Percentiles rank a stretch among this genome's conserved stretches.
Evolutionary conservation across 2,888 invertebrate genomes (phyloP).

Genomic region (Mantis religiosa): DNA sequence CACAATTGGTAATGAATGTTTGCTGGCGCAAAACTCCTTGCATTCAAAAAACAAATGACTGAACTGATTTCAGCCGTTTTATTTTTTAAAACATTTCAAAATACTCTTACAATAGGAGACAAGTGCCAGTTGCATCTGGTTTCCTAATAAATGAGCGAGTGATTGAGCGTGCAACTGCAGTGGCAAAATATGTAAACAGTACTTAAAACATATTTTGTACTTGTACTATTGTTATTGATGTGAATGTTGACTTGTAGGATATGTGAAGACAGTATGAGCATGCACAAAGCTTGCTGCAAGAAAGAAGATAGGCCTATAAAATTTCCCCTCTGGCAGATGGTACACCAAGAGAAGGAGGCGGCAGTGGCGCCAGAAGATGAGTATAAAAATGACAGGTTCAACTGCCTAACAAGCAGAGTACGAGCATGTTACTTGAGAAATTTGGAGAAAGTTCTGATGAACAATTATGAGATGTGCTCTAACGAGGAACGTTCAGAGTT

Average conservation of each 20-base stretch:
- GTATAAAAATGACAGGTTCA: background rate
- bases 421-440: slow-evolving; percentile 32
- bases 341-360: background rate
- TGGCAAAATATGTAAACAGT: too few species aligned
- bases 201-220: too few species aligned
- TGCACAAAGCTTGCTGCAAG: background rate
- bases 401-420: background rate
- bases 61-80: too few species aligned
- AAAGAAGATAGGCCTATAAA: background rate
- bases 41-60: too few species aligned
- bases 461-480: slow-evolving; percentile 31
- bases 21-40: too few species aligned
- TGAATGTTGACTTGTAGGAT: background rate
- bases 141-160: too few species aligned
- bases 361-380: background rate
- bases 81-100: too few species aligned
- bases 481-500: background rate
- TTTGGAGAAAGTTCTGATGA: slow-evolving; percentile 28
- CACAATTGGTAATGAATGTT: too few species aligned
- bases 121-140: too few species aligned
- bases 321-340: background rate
- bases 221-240: too few species aligned
- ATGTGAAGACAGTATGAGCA: background rate
- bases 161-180: too few species aligned
- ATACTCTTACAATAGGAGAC: too few species aligned